phyloP scores from a whole-genome alignment of 2,113 vertebrate species.

The Scatophagus argus region DNA sequence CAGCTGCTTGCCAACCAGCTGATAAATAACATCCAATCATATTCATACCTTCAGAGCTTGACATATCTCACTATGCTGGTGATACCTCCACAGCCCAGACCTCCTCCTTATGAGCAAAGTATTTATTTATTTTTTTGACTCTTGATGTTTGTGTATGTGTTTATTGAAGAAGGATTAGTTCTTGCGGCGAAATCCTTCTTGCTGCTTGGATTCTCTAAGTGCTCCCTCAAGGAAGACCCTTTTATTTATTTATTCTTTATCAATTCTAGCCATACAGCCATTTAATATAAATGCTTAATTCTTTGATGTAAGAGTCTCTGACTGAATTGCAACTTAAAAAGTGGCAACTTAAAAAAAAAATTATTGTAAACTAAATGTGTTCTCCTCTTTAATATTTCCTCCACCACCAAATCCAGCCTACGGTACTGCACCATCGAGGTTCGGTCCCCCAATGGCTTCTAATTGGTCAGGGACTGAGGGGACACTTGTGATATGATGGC shows the following conservation, averaged over 20 bases:
- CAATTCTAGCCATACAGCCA: background rate
- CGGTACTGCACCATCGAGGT: constrained; percentile 24
- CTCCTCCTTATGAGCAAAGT: background rate
- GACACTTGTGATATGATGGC: constrained; percentile 58
- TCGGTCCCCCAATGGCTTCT: constrained; percentile 25
- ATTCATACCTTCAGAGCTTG: background rate
- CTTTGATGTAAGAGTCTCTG: background rate
- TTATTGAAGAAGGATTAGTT: background rate
- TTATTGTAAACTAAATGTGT: background rate
- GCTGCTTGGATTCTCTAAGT: background rate
- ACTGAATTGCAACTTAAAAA: background rate
- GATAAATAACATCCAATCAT: background rate
- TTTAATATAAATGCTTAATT: background rate
- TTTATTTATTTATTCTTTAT: too few relatives aligned
- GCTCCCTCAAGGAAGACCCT: background rate
- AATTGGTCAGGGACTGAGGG: constrained; percentile 70
- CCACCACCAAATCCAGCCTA: background rate
- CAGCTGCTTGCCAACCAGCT: background rate
- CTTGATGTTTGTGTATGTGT: background rate
- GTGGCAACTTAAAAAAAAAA: background rate
- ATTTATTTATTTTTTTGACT: background rate
- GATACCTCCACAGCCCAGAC: too few relatives aligned
- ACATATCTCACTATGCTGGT: background rate
- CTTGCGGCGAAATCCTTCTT: background rate
- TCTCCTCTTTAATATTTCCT: background rate